Conservation (phyloP, 2,797 vertebrate species). For the Stomatorhinus walkeri region DNA sequence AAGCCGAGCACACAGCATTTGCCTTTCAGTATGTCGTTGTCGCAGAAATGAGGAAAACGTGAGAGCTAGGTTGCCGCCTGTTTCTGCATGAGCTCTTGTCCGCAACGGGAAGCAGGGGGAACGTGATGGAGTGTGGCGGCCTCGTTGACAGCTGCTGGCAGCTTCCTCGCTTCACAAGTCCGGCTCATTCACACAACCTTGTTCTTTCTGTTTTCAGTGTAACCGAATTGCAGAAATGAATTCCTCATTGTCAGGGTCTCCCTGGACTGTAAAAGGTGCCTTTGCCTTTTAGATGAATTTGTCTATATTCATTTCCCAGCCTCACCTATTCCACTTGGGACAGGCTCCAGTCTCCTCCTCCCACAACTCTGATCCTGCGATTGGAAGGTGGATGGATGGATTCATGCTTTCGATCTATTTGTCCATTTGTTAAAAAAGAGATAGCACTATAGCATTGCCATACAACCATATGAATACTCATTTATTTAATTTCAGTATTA, state of each 20-base stretch:
- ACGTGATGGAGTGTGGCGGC: background rate
- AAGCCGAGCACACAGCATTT: background rate
- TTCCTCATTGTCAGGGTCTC: background rate
- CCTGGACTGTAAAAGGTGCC: background rate
- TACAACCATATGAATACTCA: background rate
- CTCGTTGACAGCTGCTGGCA: background rate
- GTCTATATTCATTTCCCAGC: background rate
- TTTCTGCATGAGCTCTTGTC: background rate
- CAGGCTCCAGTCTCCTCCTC: background rate
- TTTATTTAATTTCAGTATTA: background rate
- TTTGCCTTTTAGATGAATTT: conserved; percentile 5
- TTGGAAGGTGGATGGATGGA: background rate
- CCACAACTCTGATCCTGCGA: background rate
- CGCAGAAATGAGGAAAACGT: background rate
- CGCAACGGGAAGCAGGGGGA: background rate
- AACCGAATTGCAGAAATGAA: background rate
- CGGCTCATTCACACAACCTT: background rate
- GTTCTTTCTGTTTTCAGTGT: background rate
- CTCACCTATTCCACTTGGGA: background rate
- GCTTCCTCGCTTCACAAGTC: background rate
- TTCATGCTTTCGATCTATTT: background rate
- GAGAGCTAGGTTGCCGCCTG: background rate
- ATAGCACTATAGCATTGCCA: background rate
- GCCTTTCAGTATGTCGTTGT: background rate
- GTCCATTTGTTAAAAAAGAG: background rate